A percentile compares a stretch with the other conserved stretches of the same genome.
phyloP scores from a whole-genome alignment of 2,113 vertebrate species.

The Ibidorhyncha struthersii region DNA sequence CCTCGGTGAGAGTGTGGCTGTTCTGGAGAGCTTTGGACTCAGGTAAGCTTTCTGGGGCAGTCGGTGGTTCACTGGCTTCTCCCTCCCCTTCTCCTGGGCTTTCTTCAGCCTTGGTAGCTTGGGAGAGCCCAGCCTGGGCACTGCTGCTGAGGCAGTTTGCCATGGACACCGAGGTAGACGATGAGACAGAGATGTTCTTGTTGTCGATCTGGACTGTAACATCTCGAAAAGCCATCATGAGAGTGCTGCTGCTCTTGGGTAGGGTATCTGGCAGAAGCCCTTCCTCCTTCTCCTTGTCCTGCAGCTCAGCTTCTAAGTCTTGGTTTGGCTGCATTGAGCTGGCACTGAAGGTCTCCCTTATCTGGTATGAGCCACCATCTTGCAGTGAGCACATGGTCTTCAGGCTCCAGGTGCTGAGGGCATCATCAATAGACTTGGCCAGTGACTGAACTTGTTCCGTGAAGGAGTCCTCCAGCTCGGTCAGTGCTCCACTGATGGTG shows the following conservation, averaged over 20 bases:
- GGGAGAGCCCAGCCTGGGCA: constrained; percentile 14
- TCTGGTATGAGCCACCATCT: constrained; percentile 86
- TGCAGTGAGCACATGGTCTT: constrained; percentile 93
- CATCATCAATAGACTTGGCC: constrained; percentile 97
- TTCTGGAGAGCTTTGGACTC: constrained; percentile 2
- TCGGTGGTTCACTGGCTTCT: not conserved
- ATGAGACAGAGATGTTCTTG: constrained; percentile 95
- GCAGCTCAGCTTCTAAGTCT: constrained; percentile 76
- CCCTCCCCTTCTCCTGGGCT: constrained; percentile 22
- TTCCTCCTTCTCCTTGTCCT: constrained; percentile 78
- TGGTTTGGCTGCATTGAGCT: constrained; percentile 66
- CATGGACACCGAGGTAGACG: constrained; percentile 89
- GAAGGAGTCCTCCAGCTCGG: constrained; percentile 97
- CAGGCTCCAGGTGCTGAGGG: constrained; percentile 96
- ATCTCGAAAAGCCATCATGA: constrained; percentile 98
- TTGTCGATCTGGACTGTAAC: constrained; percentile 97
- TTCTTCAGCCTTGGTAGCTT: constrained; percentile 52
- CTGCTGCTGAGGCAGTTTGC: constrained; percentile 82
- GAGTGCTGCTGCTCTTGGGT: constrained; percentile 88
- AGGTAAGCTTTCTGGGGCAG: constrained; percentile 8
- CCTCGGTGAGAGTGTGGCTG: constrained; percentile 32
- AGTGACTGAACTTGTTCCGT: constrained; percentile 95
- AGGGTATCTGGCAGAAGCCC: constrained; percentile 73
- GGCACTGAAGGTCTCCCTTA: constrained; percentile 86
- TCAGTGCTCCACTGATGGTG: constrained; percentile 86